A percentile compares a stretch with the other conserved stretches of the same genome.
Evolutionary conservation across 1,140 invertebrate genomes (phyloP).

Genomic region (Trichogramma pretiosum): DNA sequence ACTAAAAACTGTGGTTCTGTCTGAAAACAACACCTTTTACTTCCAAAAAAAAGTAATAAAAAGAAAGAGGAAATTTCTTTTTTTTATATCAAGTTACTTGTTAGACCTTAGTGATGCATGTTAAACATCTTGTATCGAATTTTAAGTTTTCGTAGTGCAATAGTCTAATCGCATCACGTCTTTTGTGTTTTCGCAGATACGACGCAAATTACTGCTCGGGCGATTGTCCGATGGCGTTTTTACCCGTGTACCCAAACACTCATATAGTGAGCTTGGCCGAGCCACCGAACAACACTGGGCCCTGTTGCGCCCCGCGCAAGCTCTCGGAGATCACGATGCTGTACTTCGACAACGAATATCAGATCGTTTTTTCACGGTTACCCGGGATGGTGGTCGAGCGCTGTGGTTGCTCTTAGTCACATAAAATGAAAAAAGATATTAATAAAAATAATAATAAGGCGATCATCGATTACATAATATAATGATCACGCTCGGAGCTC

Average conservation of each 20-base stretch:
- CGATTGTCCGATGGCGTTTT: constrained; percentile 82
- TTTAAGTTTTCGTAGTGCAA: too few species aligned
- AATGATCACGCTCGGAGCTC: background rate
- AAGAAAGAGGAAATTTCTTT: too few species aligned
- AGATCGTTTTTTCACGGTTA: constrained; percentile 80
- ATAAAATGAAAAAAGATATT: background rate
- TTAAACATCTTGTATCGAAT: too few species aligned
- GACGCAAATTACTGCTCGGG: constrained; percentile 95
- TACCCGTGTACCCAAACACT: constrained; percentile 87
- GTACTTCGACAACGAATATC: constrained; percentile 81
- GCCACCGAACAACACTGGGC: constrained; percentile 61
- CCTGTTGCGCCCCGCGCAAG: constrained; percentile 83
- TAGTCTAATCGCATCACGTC: too few species aligned
- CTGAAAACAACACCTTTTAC: too few species aligned
- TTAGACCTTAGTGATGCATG: too few species aligned
- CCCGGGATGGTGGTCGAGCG: constrained; percentile 89
- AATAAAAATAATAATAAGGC: too few species aligned
- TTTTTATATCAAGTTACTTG: too few species aligned
- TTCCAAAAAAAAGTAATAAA: too few species aligned
- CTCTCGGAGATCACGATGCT: constrained; percentile 86
- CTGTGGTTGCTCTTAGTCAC: constrained; percentile 78
- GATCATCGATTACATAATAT: constrained; percentile 3
- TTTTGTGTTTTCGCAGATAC: constrained; percentile 53
- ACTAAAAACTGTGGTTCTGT: too few species aligned
- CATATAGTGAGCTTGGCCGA: constrained; percentile 73